A percentile compares a stretch with the other conserved stretches of the same genome.
Conservation (phyloP, 2,888 invertebrate genomes). For the Digitonthophagus gazella region DNA sequence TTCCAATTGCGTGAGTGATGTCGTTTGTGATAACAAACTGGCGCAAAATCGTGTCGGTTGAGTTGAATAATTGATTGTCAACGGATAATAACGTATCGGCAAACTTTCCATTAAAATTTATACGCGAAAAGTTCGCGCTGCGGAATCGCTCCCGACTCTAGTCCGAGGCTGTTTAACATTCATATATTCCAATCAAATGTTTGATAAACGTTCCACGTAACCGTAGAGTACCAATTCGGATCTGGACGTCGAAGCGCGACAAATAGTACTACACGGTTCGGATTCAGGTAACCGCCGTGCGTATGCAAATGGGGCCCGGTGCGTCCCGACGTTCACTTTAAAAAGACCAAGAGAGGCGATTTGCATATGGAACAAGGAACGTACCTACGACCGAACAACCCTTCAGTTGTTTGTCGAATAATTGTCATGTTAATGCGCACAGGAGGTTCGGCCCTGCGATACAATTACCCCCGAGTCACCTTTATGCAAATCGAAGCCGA, state of each 20-base stretch:
- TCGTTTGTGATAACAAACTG: background rate
- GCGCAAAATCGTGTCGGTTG: background rate
- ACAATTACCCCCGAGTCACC: constrained; percentile 36
- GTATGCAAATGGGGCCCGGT: constrained; percentile 17
- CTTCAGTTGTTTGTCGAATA: constrained; percentile 42
- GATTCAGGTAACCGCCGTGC: background rate
- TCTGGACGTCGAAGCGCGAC: background rate
- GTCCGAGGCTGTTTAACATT: background rate
- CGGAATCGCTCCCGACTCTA: background rate
- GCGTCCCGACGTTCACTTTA: background rate
- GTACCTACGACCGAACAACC: constrained; percentile 29
- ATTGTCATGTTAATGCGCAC: constrained; percentile 48
- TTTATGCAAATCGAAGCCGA: constrained; percentile 37
- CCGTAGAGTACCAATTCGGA: constrained; percentile 15
- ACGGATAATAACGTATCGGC: background rate
- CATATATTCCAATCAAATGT: constrained; percentile 4
- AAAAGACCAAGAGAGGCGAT: constrained; percentile 25
- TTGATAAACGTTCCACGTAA: constrained; percentile 10
- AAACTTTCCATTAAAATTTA: background rate
- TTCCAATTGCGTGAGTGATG: background rate
- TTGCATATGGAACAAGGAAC: constrained; percentile 35
- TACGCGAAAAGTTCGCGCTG: background rate
- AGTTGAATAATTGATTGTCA: background rate
- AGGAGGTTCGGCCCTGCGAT: constrained; percentile 31
- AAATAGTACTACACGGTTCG: background rate